These are phyloP conservation scores for Zoanthus gigantus DNA, from an alignment of 92 coral and sea anemone species.

Conservation along the genomic window DNA sequence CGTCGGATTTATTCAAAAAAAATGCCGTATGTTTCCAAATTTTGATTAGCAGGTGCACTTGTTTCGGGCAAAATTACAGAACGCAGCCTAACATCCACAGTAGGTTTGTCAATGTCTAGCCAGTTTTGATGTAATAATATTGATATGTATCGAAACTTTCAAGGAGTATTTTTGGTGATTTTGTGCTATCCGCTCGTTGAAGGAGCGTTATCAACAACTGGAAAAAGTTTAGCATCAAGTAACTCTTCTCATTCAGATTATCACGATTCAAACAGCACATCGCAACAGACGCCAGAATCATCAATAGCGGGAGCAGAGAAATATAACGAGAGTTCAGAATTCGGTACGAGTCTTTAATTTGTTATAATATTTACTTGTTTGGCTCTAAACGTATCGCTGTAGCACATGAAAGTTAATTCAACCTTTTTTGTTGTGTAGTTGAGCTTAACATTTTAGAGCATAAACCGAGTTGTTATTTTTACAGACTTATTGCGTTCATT, in stretches of 20 bases:
- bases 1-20: background rate
- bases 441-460: too few relatives aligned
- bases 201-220: background rate
- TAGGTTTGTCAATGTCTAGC: background rate
- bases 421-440: background rate
- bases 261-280: constrained; percentile 26
- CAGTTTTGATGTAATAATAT: constrained; percentile 16
- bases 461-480: too few relatives aligned
- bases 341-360: constrained; percentile 31
- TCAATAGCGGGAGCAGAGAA: background rate
- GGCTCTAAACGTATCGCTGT: background rate
- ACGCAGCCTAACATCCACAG: constrained; percentile 14
- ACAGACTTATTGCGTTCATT: too few relatives aligned
- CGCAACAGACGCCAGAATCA: constrained; percentile 1
- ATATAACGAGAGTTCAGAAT: background rate
- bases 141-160: constrained; percentile 1
- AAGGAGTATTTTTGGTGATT: background rate
- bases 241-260: background rate
- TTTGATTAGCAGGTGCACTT: constrained; percentile 38
- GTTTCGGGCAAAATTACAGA: constrained; percentile 28
- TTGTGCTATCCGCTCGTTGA: background rate
- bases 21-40: constrained; percentile 25
- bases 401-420: background rate
- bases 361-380: background rate
- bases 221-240: background rate